These are phyloP conservation scores for Drosophila infuscata DNA, from an alignment of 2,888 invertebrate species.

Conservation along the genomic window DNA sequence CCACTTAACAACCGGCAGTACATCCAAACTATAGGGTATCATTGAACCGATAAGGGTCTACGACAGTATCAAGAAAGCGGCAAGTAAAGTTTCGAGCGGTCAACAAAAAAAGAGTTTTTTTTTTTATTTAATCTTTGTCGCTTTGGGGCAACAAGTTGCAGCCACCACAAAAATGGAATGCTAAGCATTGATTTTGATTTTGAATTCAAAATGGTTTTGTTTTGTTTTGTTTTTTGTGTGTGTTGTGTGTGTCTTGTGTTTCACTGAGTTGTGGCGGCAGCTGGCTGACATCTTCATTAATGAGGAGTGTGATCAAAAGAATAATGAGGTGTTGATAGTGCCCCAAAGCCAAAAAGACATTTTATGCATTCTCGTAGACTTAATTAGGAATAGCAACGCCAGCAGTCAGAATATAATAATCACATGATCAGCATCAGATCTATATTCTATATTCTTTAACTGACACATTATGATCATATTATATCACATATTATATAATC, in stretches of 20 bases:
- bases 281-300: constrained; percentile 81
- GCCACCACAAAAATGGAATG: constrained; percentile 56
- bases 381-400: constrained; percentile 63
- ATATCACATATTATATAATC: not conserved
- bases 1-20: not conserved
- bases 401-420: constrained; percentile 14
- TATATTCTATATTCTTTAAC: not conserved
- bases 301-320: constrained; percentile 82
- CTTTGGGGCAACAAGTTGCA: constrained; percentile 49
- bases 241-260: constrained; percentile 30
- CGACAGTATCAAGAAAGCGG: constrained; percentile 5
- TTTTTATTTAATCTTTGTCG: constrained; percentile 81
- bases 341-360: constrained; percentile 57
- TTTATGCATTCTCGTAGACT: constrained; percentile 66
- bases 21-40: constrained; percentile 29
- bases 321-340: constrained; percentile 84
- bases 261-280: constrained; percentile 36
- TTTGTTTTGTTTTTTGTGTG: constrained; percentile 19
- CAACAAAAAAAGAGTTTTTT: constrained; percentile 54
- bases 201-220: constrained; percentile 69
- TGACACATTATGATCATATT: not conserved
- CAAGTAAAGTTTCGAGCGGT: constrained; percentile 34
- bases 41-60: not conserved
- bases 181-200: constrained; percentile 75
- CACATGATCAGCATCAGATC: not conserved